Conservation (phyloP, 2,113 vertebrate genomes). For the Osmerus eperlanus region DNA sequence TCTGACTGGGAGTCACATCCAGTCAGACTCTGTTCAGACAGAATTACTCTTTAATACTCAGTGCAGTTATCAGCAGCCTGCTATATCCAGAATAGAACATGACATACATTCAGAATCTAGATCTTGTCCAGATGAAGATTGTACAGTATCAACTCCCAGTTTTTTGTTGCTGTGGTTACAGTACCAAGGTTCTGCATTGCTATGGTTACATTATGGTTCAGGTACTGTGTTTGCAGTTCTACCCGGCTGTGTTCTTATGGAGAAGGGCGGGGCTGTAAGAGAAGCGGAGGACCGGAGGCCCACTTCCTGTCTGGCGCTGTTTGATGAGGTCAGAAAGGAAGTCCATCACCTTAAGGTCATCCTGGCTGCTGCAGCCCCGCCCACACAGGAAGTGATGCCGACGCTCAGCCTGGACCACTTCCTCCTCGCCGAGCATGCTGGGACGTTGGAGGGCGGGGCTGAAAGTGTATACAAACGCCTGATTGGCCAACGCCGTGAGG, state of each 20-base stretch:
- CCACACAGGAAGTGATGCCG: slow-evolving; percentile 1
- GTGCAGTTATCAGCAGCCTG: too few relatives aligned
- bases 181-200: too few relatives aligned
- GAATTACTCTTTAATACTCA: too few relatives aligned
- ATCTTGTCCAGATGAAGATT: too few relatives aligned
- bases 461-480: slow-evolving; percentile 85
- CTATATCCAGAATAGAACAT: too few relatives aligned
- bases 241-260: slow-evolving; percentile 46
- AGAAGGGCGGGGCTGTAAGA: slow-evolving; percentile 46
- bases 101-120: too few relatives aligned
- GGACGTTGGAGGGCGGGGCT: slow-evolving; percentile 70
- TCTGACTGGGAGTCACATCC: too few relatives aligned
- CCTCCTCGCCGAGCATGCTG: slow-evolving; percentile 34
- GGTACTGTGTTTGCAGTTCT: background rate
- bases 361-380: slow-evolving; percentile 19
- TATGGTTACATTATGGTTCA: too few relatives aligned
- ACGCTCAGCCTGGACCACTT: slow-evolving; percentile 26
- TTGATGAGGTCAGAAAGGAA: slow-evolving; percentile 67
- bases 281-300: slow-evolving; percentile 44
- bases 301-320: slow-evolving; percentile 38
- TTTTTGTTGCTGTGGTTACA: too few relatives aligned
- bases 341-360: slow-evolving; percentile 50
- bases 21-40: too few relatives aligned
- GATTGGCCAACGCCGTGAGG: slow-evolving; percentile 81
- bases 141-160: too few relatives aligned